phyloP scores from a whole-genome alignment of 2,113 vertebrate species.

The Dasyprocta punctata region DNA sequence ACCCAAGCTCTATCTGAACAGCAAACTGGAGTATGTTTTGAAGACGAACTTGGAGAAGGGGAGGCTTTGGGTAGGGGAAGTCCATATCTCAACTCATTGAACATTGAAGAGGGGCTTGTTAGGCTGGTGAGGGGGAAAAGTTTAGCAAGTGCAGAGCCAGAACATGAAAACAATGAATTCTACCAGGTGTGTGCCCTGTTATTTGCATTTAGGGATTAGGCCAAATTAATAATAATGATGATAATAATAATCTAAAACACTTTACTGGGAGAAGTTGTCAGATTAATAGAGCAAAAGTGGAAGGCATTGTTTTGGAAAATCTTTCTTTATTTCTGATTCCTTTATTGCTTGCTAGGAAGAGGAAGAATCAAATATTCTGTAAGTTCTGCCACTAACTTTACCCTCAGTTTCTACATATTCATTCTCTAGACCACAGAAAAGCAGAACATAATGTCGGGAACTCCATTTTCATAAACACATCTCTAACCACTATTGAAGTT shows the following conservation, averaged over 20 bases:
- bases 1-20: not conserved
- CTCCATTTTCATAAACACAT: not conserved
- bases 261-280: not conserved
- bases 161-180: not conserved
- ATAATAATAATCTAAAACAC: not conserved
- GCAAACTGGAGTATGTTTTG: not conserved
- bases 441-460: not conserved
- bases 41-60: rapidly evolving
- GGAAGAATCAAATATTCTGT: not conserved
- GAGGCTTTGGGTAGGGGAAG: not conserved
- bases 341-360: not conserved
- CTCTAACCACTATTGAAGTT: not conserved
- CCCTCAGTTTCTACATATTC: not conserved
- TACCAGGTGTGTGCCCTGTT: not conserved
- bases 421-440: not conserved
- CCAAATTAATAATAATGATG: not conserved
- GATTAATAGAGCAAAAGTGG: not conserved
- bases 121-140: rapidly evolving
- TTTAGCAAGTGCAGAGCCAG: not conserved
- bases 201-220: not conserved
- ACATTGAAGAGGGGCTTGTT: not conserved
- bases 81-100: rapidly evolving
- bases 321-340: not conserved
- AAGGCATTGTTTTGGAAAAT: not conserved
- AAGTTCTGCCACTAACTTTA: rapidly evolving